Conservation (phyloP, 1,140 invertebrate species). For the Saccostrea glomerata region DNA sequence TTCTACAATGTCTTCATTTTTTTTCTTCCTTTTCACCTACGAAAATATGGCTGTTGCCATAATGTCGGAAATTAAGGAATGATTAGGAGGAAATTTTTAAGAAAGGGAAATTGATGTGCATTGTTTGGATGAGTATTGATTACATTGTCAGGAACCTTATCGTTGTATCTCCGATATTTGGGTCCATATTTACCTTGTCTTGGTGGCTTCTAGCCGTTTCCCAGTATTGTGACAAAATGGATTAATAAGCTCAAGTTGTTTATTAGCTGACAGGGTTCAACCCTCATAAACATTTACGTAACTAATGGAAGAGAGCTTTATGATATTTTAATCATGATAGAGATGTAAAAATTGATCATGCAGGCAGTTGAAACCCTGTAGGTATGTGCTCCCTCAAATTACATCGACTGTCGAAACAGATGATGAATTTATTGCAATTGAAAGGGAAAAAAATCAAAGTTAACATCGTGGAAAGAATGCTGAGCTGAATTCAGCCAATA, state of each 20-base stretch:
- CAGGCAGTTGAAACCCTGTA: constrained; percentile 11
- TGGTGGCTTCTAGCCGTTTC: constrained; percentile 7
- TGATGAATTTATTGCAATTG: constrained; percentile 34
- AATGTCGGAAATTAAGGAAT: constrained; percentile 25
- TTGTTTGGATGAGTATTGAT: constrained; percentile 33
- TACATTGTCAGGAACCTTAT: not conserved
- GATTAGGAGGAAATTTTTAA: constrained; percentile 18
- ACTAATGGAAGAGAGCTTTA: constrained; percentile 36
- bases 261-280: constrained; percentile 28
- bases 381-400: constrained; percentile 35
- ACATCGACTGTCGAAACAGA: not conserved
- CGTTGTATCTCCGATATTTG: constrained; percentile 12
- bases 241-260: constrained; percentile 19
- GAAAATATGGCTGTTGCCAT: not conserved
- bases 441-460: constrained; percentile 28
- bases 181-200: not conserved
- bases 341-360: constrained; percentile 35
- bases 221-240: constrained; percentile 24
- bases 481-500: not conserved
- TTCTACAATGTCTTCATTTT: not conserved
- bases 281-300: constrained; percentile 33
- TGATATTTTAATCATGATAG: constrained; percentile 32
- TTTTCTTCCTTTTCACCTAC: not conserved
- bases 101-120: constrained; percentile 27
- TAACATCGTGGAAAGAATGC: not conserved